Conservation (phyloP, 2,113 vertebrate species). For the Pelodiscus sinensis region DNA sequence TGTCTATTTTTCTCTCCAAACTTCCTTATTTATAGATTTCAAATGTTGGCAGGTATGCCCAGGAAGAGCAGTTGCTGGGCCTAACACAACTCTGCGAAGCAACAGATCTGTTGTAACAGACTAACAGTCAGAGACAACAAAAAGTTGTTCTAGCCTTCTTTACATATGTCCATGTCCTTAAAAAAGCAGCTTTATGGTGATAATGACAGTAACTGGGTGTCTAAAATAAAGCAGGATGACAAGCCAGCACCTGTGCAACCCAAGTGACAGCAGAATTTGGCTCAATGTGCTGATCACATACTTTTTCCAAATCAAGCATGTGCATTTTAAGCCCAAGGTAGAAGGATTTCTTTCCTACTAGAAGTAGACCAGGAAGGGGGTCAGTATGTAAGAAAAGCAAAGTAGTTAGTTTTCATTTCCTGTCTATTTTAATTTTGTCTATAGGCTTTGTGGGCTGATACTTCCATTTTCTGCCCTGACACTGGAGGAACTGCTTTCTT, state of each 20-base stretch:
- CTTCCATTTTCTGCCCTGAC: conserved; percentile 17
- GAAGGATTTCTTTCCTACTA: conserved; percentile 10
- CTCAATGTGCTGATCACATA: background rate
- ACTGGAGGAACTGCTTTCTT: background rate
- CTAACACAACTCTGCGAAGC: conserved; percentile 40
- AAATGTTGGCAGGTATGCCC: conserved; percentile 45
- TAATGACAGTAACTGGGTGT: background rate
- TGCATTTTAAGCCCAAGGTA: conserved; percentile 14
- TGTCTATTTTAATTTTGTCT: conserved; percentile 53
- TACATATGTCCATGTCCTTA: conserved; percentile 38
- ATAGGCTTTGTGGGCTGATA: conserved; percentile 25
- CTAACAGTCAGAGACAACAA: conserved; percentile 59
- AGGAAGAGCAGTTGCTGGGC: conserved; percentile 64
- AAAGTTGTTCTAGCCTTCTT: conserved; percentile 36
- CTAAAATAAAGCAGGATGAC: conserved; percentile 18
- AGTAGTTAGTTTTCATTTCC: conserved; percentile 55
- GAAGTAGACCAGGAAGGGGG: background rate
- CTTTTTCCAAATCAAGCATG: background rate
- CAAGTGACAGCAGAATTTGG: background rate
- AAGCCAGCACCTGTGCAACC: background rate
- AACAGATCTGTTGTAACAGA: conserved; percentile 62
- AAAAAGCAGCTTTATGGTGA: conserved; percentile 15
- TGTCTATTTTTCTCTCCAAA: conserved; percentile 28
- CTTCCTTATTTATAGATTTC: conserved; percentile 60
- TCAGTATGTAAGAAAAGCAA: conserved; percentile 39